Evolutionary conservation across 2,797 vertebrate species (phyloP).

Genomic region (Craterocephalus amniculus): DNA sequence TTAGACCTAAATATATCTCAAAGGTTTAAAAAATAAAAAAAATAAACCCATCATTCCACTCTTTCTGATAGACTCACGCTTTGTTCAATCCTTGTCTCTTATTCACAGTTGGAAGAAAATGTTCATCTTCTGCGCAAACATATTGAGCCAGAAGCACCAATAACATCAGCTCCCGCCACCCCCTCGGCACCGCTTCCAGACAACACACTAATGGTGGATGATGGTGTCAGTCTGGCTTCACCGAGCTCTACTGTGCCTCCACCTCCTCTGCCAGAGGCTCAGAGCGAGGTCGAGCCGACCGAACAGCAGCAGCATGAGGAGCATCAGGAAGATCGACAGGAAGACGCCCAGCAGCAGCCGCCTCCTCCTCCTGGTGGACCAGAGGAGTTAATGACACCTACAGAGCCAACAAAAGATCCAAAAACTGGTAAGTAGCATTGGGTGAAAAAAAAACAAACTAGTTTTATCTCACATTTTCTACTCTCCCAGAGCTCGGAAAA

Average conservation of each 20-base stretch:
- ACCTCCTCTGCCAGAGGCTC: conserved; percentile 72
- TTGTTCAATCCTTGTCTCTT: conserved; percentile 6
- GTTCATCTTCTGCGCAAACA: conserved; percentile 85
- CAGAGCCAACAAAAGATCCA: conserved; percentile 52
- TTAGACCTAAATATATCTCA: background rate
- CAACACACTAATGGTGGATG: conserved; percentile 66
- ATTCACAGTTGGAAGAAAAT: conserved; percentile 87
- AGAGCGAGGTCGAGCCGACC: conserved; percentile 69
- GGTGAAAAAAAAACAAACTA: background rate
- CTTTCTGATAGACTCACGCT: background rate
- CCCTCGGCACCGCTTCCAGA: conserved; percentile 57
- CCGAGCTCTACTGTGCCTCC: conserved; percentile 64
- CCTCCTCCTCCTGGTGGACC: conserved; percentile 59
- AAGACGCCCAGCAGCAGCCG: conserved; percentile 46
- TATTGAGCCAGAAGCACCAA: conserved; percentile 77
- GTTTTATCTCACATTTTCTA: background rate
- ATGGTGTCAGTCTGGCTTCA: conserved; percentile 59
- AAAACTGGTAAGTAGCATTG: conserved; percentile 61
- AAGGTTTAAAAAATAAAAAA: background rate
- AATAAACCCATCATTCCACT: background rate
- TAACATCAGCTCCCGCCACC: conserved; percentile 63
- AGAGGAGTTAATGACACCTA: conserved; percentile 57
- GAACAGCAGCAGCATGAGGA: conserved; percentile 65
- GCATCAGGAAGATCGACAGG: conserved; percentile 47
- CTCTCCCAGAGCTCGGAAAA: background rate